A percentile compares a stretch with the other conserved stretches of the same genome.
These are phyloP conservation scores for Phrixothrix hirtus DNA, from an alignment of 2,888 invertebrate species.

Conservation along the genomic window DNA sequence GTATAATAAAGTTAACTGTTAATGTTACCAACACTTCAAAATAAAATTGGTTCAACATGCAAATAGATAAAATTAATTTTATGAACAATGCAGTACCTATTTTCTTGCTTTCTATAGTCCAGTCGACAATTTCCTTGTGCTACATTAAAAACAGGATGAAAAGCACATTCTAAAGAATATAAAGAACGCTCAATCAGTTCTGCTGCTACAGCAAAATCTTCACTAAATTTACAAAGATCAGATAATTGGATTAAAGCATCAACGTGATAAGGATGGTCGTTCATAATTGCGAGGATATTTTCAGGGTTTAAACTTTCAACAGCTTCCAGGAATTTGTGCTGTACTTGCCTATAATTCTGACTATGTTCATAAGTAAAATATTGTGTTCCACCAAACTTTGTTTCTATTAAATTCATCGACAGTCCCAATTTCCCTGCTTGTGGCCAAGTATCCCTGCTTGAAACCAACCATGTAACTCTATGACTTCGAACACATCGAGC, in stretches of 20 bases:
- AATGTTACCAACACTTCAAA: too few relatives aligned
- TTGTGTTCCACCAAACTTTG: slow-evolving; percentile 58
- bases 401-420: slow-evolving; percentile 69
- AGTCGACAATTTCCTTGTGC: slow-evolving; percentile 73
- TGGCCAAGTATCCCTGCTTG: slow-evolving; percentile 74
- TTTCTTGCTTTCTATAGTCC: slow-evolving; percentile 79
- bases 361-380: slow-evolving; percentile 79
- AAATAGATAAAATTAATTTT: too few relatives aligned
- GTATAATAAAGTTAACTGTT: too few relatives aligned
- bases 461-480: slow-evolving; percentile 69
- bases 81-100: slow-evolving; percentile 60
- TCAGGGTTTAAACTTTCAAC: slow-evolving; percentile 80
- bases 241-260: slow-evolving; percentile 80
- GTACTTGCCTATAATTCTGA: slow-evolving; percentile 71
- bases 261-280: slow-evolving; percentile 77
- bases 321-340: slow-evolving; percentile 74
- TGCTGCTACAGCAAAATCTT: slow-evolving; percentile 77
- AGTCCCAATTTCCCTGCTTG: slow-evolving; percentile 71
- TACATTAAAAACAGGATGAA: slow-evolving; percentile 80
- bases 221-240: slow-evolving; percentile 77
- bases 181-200: slow-evolving; percentile 79
- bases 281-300: slow-evolving; percentile 74
- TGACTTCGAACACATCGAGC: slow-evolving; percentile 62
- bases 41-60: slow-evolving; percentile 15
- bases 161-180: slow-evolving; percentile 74